Evolutionary conservation across 2,888 invertebrate genomes (phyloP).

Genomic region (Sussaba pulchella): DNA sequence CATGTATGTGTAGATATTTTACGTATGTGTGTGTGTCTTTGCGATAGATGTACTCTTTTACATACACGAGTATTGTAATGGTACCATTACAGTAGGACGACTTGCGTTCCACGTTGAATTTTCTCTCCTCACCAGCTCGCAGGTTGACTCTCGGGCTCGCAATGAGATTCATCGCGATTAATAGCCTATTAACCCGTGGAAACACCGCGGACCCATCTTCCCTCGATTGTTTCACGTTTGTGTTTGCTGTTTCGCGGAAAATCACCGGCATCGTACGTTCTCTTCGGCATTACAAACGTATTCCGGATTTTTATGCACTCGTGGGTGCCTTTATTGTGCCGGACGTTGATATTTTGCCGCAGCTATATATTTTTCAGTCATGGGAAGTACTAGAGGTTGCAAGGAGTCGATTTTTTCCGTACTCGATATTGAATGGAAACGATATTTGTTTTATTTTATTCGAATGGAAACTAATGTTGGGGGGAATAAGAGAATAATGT

Average conservation of each 20-base stretch:
- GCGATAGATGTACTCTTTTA: conserved; percentile 2
- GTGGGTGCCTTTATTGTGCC: too few relatives aligned
- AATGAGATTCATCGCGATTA: conserved; percentile 33
- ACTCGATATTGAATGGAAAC: too few relatives aligned
- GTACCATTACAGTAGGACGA: background rate
- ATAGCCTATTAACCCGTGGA: conserved; percentile 31
- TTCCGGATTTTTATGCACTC: conserved; percentile 25
- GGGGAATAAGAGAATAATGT: too few relatives aligned
- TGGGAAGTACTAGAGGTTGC: too few relatives aligned
- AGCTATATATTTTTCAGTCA: too few relatives aligned
- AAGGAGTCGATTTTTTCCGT: too few relatives aligned
- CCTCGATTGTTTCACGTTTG: too few relatives aligned
- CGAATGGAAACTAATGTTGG: too few relatives aligned
- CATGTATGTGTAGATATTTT: background rate
- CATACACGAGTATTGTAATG: conserved; percentile 18
- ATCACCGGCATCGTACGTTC: background rate
- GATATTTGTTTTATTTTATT: too few relatives aligned
- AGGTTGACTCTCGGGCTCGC: background rate
- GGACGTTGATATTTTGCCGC: too few relatives aligned
- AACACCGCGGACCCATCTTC: conserved; percentile 13
- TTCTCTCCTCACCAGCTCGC: background rate
- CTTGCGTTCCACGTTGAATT: conserved; percentile 12
- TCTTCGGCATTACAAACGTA: background rate
- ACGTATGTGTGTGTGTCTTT: background rate
- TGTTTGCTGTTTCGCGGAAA: background rate